Evolutionary conservation across 2,888 invertebrate genomes (phyloP).

Genomic region (Caenorhabditis auriculariae): DNA sequence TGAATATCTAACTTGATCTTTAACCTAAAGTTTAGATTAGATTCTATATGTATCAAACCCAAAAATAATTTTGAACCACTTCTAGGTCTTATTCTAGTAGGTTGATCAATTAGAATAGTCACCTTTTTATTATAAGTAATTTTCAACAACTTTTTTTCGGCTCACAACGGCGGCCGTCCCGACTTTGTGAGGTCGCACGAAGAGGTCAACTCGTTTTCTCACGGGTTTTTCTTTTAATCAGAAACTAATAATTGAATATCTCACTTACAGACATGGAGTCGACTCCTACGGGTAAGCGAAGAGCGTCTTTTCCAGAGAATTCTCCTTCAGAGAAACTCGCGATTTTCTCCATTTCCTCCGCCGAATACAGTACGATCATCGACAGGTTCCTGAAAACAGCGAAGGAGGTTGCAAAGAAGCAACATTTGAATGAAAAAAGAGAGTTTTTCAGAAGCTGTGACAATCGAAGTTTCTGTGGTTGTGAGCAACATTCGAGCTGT

Average conservation of each 20-base stretch:
- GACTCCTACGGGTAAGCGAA: conserved; percentile 28
- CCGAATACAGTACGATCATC: conserved; percentile 55
- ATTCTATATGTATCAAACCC: no score
- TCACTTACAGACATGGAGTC: no score
- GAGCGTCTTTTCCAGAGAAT: conserved; percentile 3
- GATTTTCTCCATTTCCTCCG: conserved; percentile 58
- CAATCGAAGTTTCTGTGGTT: conserved; percentile 54
- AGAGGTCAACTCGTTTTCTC: not conserved
- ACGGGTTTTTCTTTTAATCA: not conserved
- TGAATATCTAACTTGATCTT: no score
- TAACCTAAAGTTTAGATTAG: no score
- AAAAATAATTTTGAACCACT: no score
- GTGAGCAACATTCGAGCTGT: conserved; percentile 60
- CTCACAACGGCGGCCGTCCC: no score
- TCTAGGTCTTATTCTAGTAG: no score
- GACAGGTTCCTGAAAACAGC: conserved; percentile 54
- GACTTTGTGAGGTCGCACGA: no score
- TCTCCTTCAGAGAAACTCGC: conserved; percentile 44
- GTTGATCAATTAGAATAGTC: no score
- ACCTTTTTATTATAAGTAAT: no score
- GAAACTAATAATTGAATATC: no score
- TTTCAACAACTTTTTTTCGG: not conserved
- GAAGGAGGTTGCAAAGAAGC: conserved; percentile 49
- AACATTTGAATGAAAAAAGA: conserved; percentile 1
- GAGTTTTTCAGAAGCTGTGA: conserved; percentile 41